Evolutionary conservation across 2,888 invertebrate genomes (phyloP).

Genomic region (Trilocha varians): DNA sequence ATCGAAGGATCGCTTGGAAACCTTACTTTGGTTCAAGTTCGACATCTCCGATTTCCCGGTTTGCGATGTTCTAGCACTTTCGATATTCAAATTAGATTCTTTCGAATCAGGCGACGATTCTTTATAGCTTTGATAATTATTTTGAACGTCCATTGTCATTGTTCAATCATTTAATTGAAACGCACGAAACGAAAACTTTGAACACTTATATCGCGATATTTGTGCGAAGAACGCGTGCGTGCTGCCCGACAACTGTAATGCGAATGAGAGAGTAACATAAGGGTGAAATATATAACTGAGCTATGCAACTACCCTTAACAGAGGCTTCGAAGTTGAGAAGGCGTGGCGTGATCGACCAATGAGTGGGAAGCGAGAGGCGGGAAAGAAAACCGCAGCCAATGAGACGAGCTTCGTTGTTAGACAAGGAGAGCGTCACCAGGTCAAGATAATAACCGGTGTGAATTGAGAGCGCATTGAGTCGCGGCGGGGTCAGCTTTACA

Average conservation of each 20-base stretch:
- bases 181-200: constrained; percentile 57
- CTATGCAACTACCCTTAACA: constrained; percentile 62
- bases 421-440: constrained; percentile 69
- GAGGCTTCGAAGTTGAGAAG: constrained; percentile 50
- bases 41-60: constrained; percentile 50
- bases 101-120: constrained; percentile 63
- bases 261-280: constrained; percentile 64
- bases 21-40: constrained; percentile 46
- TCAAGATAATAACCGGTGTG: constrained; percentile 71
- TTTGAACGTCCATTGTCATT: constrained; percentile 82
- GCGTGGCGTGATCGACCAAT: constrained; percentile 59
- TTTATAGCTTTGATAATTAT: constrained; percentile 64
- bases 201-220: constrained; percentile 58
- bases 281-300: constrained; percentile 72
- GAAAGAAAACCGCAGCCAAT: constrained; percentile 50
- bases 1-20: constrained; percentile 87
- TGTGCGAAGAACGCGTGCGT: constrained; percentile 54
- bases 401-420: constrained; percentile 33
- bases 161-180: constrained; percentile 56
- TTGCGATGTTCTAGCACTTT: constrained; percentile 67
- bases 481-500: constrained; percentile 66
- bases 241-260: constrained; percentile 46
- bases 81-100: constrained; percentile 54
- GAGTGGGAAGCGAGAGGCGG: constrained; percentile 48
- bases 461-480: constrained; percentile 71